phyloP scores from a whole-genome alignment of 92 coral and sea anemone species.

The Zoanthus sansibaricus region DNA sequence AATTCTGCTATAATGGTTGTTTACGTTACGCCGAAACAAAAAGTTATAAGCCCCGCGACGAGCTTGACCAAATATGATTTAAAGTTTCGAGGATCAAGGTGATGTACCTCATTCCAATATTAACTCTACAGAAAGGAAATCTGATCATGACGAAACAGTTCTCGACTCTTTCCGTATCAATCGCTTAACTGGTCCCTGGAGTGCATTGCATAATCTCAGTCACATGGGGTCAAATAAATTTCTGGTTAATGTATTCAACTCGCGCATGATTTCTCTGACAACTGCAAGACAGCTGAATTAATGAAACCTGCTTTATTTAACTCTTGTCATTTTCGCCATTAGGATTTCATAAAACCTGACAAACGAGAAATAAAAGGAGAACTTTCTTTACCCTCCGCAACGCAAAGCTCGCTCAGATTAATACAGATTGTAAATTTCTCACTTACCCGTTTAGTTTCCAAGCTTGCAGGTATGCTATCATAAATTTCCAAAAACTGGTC shows the following conservation, averaged over 20 bases:
- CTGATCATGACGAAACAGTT: constrained; percentile 27
- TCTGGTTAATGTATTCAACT: constrained; percentile 53
- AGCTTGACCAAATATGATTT: background rate
- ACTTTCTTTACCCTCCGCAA: constrained; percentile 70
- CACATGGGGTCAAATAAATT: constrained; percentile 56
- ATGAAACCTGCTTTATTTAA: background rate
- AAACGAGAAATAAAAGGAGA: background rate
- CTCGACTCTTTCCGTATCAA: constrained; percentile 43
- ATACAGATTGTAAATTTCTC: background rate
- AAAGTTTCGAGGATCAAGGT: background rate
- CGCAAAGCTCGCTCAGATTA: constrained; percentile 8
- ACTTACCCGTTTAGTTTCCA: constrained; percentile 79
- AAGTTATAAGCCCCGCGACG: background rate
- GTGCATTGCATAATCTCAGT: constrained; percentile 70
- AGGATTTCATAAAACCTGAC: background rate
- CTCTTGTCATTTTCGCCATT: background rate
- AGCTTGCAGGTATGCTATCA: constrained; percentile 88
- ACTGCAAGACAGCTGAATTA: constrained; percentile 57
- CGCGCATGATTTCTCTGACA: constrained; percentile 51
- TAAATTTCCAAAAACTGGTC: constrained; percentile 90
- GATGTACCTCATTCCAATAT: background rate
- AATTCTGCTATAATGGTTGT: background rate
- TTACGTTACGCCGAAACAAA: background rate
- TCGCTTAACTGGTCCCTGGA: constrained; percentile 37
- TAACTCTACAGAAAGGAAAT: background rate